A percentile compares a stretch with the other conserved stretches of the same genome.
Evolutionary conservation across 2,113 vertebrate species (phyloP).

Genomic region (Mystacornis crossleyi): DNA sequence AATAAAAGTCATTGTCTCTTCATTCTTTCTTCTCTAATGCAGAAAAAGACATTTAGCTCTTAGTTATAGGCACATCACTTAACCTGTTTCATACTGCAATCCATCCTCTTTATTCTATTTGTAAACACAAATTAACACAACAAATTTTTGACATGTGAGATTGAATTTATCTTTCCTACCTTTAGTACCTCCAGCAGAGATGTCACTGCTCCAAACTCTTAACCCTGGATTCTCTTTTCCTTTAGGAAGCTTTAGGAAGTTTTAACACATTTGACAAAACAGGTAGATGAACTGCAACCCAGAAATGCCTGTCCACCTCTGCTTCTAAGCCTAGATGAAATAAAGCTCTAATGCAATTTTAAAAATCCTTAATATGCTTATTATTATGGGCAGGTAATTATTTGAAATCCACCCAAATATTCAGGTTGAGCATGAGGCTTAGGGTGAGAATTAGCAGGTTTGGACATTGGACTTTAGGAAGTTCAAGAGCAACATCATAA

Average conservation of each 20-base stretch:
- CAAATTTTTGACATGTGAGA: neutral
- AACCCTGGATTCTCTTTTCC: neutral
- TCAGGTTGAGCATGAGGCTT: fast-evolving
- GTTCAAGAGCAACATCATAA: neutral
- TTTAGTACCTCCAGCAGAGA: neutral
- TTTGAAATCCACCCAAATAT: neutral
- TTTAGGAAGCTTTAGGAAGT: neutral
- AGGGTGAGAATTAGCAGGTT: neutral
- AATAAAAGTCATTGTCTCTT: neutral
- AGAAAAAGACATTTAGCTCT: neutral
- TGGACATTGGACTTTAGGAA: neutral
- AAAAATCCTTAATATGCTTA: neutral
- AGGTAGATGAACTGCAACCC: neutral
- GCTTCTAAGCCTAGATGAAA: neutral
- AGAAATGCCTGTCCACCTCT: neutral
- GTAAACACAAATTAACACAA: neutral
- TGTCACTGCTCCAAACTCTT: neutral
- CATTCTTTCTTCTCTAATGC: neutral
- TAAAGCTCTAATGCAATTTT: neutral
- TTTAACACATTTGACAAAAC: neutral
- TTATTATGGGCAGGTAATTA: neutral
- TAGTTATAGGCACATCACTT: neutral
- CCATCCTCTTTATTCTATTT: neutral
- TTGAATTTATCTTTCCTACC: neutral
- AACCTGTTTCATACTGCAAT: neutral